Conservation (phyloP, 1,140 invertebrate species). For the Diabrotica virgifera region DNA sequence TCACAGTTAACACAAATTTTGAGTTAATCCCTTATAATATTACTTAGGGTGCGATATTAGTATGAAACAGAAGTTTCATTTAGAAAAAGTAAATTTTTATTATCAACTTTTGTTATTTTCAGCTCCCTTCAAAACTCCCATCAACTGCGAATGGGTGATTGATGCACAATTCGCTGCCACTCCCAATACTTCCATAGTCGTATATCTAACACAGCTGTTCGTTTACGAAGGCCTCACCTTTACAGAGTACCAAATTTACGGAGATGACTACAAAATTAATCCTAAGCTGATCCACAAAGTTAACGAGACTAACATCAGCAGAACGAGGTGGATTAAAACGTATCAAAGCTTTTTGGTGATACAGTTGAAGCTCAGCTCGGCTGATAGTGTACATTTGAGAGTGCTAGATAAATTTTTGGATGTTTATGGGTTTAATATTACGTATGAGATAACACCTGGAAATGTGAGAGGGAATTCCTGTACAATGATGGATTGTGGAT, state of each 20-base stretch:
- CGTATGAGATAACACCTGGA: slow-evolving; percentile 71
- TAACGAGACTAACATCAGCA: slow-evolving; percentile 65
- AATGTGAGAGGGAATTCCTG: slow-evolving; percentile 62
- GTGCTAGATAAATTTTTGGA: slow-evolving; percentile 76
- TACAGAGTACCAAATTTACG: slow-evolving; percentile 79
- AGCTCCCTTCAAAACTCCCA: slow-evolving; percentile 59
- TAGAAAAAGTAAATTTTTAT: too few relatives aligned
- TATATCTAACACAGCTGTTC: slow-evolving; percentile 87
- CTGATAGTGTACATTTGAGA: slow-evolving; percentile 80
- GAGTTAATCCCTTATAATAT: too few relatives aligned
- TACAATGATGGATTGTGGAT: slow-evolving; percentile 75
- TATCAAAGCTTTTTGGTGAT: slow-evolving; percentile 74
- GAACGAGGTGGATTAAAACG: slow-evolving; percentile 65
- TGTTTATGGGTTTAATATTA: slow-evolving; percentile 90
- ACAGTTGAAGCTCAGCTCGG: slow-evolving; percentile 66
- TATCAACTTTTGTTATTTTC: slow-evolving; percentile 6
- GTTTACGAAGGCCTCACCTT: slow-evolving; percentile 73
- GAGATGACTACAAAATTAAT: slow-evolving; percentile 62
- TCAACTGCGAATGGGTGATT: slow-evolving; percentile 83
- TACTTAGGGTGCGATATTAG: too few relatives aligned
- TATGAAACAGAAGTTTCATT: too few relatives aligned
- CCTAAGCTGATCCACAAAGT: slow-evolving; percentile 55
- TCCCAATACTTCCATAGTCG: slow-evolving; percentile 63
- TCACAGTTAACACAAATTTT: too few relatives aligned
- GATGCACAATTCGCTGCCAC: slow-evolving; percentile 61